A percentile compares a stretch with the other conserved stretches of the same genome.
phyloP scores from a whole-genome alignment of 2,888 invertebrate genomes.

The Nematopogon swammerdamellus region DNA sequence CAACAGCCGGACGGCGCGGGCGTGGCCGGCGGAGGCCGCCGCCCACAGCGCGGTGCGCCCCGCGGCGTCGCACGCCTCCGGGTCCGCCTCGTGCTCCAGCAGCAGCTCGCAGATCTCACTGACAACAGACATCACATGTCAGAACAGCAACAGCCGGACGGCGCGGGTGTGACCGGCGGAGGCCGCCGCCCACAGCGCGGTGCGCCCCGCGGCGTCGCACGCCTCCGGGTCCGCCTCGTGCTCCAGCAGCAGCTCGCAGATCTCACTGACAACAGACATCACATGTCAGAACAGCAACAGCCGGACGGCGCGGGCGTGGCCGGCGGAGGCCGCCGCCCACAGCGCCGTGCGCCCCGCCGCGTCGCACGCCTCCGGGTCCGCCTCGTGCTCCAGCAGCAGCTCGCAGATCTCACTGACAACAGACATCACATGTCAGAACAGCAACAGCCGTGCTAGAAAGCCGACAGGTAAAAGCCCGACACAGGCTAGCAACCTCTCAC shows the following conservation, averaged over 20 bases:
- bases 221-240: slow-evolving; percentile 92
- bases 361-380: slow-evolving; percentile 87
- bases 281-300: slow-evolving; percentile 61
- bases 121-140: slow-evolving; percentile 1
- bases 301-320: slow-evolving; percentile 82
- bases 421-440: no score
- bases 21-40: slow-evolving; percentile 90
- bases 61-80: slow-evolving; percentile 78
- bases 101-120: slow-evolving; percentile 89
- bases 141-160: slow-evolving; percentile 73
- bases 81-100: slow-evolving; percentile 89
- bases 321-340: slow-evolving; percentile 92
- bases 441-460: no score
- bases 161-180: slow-evolving; percentile 88
- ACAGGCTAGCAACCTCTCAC: no score
- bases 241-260: slow-evolving; percentile 86
- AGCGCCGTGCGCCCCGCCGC: slow-evolving; percentile 78
- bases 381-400: slow-evolving; percentile 84
- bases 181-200: slow-evolving; percentile 89
- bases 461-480: no score
- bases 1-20: slow-evolving; percentile 77
- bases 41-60: slow-evolving; percentile 89
- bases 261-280: slow-evolving; percentile 59
- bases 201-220: slow-evolving; percentile 75
- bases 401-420: slow-evolving; percentile 78